Conservation (phyloP, 2,113 vertebrate species). For the Macaca nemestrina region DNA sequence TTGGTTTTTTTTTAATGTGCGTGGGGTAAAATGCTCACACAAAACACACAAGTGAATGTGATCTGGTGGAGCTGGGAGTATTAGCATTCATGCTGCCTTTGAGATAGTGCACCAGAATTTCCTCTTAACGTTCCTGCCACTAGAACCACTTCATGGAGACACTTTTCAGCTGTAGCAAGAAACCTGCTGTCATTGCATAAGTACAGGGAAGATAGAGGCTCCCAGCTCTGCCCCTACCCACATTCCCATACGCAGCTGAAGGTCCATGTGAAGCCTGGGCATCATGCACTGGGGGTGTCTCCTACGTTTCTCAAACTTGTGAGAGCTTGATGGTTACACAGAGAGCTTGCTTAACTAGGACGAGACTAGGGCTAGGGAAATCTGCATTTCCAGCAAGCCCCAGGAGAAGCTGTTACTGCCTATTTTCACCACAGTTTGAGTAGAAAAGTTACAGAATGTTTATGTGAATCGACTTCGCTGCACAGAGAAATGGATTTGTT, state of each 20-base stretch:
- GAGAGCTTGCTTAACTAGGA: neutral
- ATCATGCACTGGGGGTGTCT: too few relatives aligned
- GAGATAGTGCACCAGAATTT: neutral
- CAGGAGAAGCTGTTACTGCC: neutral
- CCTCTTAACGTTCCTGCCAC: neutral
- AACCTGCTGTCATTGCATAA: neutral
- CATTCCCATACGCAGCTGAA: neutral
- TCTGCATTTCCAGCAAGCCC: neutral
- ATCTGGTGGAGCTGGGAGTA: neutral
- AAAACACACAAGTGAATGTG: neutral
- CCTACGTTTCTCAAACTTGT: neutral
- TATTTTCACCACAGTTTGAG: neutral
- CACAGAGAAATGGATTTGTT: neutral
- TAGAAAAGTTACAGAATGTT: neutral
- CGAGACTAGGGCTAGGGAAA: neutral
- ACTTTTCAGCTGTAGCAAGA: neutral
- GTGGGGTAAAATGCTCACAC: neutral
- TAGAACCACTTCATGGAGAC: neutral
- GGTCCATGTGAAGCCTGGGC: neutral
- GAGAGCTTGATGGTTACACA: neutral
- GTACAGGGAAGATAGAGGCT: neutral
- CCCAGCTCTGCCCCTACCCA: too few relatives aligned
- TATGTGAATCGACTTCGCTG: neutral
- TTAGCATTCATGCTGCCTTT: neutral
- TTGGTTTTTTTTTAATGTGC: neutral